Base-by-base conservation (phyloP, 2,797 vertebrate species). In the Sebastes trivittatus region DNA sequence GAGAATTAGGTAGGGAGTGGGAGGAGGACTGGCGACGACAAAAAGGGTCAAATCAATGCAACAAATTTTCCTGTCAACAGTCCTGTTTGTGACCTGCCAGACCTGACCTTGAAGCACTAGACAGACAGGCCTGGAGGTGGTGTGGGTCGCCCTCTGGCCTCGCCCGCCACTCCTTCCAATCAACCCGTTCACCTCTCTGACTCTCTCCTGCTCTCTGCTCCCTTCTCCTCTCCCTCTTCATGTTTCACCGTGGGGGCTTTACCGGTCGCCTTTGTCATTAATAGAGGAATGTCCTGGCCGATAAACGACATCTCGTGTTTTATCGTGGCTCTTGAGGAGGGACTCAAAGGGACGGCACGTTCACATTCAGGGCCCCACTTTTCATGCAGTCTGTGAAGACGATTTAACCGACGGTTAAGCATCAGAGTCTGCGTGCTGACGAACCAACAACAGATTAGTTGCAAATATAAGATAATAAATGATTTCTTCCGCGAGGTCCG, bases 251-350 rank as follows among this genome's bases (percentile, higher is more conserved):
- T 14, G 62, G 83, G 77, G 81, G 36, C 36, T 84, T 87, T 77
- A 81, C 82, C 88, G 85, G 83, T 92, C 81, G 75, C 83, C 88
- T 93, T 94, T 93, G 87, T 92, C 90, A 86, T 89, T 80, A 87
- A 78, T 60, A 49, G 63, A 92, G 81, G 92, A 94, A 90, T 93
- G 88, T 82, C 80, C 84, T 87, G 87, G 86, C 86, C 22, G 77
- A 78, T 81, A 78, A 78, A 84, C 25, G 60, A 54, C 83, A 83
- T 75, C 81, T 82, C 66, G 61, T 76, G 86, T 79, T 89, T 88
- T 75, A 87, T 77, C 73, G 70, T 62, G 23, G 81, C 77, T 85
- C 76, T 77, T 25, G 63, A 81, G 72, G 52, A 36, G 34, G 14
- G 76, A 78, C 59, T 89, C 75, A 77, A 72, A 55, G 55, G 20